A percentile compares a stretch with the other conserved stretches of the same genome.
These are phyloP conservation scores for Polia nebulosa DNA, from an alignment of 2,888 invertebrate genomes.

Conservation along the genomic window DNA sequence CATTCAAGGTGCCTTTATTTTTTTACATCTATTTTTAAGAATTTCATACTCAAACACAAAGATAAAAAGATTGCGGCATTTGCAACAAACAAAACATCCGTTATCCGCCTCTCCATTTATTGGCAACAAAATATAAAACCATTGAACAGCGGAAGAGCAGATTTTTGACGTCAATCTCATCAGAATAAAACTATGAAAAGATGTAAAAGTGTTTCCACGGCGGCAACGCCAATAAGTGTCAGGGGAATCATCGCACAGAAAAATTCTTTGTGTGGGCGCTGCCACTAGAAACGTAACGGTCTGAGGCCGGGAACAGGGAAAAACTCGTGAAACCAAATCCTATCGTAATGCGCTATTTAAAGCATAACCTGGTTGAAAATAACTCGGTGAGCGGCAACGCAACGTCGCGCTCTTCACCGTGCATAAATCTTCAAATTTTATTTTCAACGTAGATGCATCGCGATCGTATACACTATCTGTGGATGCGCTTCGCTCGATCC, in stretches of 20 bases:
- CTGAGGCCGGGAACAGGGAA: slow-evolving; percentile 87
- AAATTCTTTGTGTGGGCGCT: slow-evolving; percentile 85
- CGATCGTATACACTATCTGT: slow-evolving; percentile 74
- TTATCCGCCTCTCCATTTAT: slow-evolving; percentile 3
- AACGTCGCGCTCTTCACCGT: slow-evolving; percentile 87
- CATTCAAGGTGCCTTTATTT: slow-evolving; percentile 20
- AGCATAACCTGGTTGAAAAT: slow-evolving; percentile 90
- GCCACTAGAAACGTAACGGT: slow-evolving; percentile 80
- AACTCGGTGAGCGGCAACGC: slow-evolving; percentile 89
- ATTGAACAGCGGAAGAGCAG: slow-evolving; percentile 43
- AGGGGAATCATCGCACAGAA: slow-evolving; percentile 79
- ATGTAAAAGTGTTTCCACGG: slow-evolving; percentile 64
- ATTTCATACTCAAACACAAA: background rate
- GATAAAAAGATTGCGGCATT: slow-evolving; percentile 2
- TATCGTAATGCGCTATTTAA: slow-evolving; percentile 91
- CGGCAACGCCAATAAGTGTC: slow-evolving; percentile 78
- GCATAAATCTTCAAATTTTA: slow-evolving; percentile 90
- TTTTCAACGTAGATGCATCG: slow-evolving; percentile 86
- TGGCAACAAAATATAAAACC: slow-evolving; percentile 23
- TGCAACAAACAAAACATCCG: slow-evolving; percentile 29
- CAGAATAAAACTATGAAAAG: slow-evolving; percentile 62
- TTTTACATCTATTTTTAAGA: slow-evolving; percentile 1
- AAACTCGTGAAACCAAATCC: slow-evolving; percentile 91
- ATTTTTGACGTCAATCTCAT: slow-evolving; percentile 61
- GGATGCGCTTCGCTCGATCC: slow-evolving; percentile 58